Evolutionary conservation across 92 coral and sea anemone species (phyloP), one percentile per base, ranked within the genome.

Genomic region (Epizoanthus stellaris): DNA sequence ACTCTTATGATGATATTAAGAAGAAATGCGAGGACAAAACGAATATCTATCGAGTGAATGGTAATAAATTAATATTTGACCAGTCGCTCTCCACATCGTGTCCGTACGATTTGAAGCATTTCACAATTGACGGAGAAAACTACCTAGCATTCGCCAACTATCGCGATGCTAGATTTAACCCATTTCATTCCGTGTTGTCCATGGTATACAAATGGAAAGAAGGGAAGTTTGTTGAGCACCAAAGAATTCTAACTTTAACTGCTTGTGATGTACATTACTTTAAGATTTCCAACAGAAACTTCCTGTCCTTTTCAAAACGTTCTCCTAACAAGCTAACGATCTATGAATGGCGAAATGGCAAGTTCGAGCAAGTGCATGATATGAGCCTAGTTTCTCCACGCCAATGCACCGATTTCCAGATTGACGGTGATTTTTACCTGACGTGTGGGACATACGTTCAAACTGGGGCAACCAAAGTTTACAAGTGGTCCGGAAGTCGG

Each of bases 141-240:
- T 82, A 39, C 52, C 53, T 68, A 6, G 64, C 25, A 52, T 19
- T 82, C 73, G 86, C 86, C 17, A 82, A 82, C 67, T 82, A 25
- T 67, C 76, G 86, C 14, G 66, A 82, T 47, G 14, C 56, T 3
- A 68, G 67, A 16, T 49, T 52, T 23, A 77, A 68, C 12, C 66
- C 77, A 23, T 60, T 82, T n/a, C 45, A 57, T 70, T 82, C 86
- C 25, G 25, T 23, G 25, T 23, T 0, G 25, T 23, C 25, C 25
- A 42, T 82, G 3, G 62, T 82, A 9, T 82, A 82, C 36, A 82
- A 70, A 82, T 82, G 86, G 86, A 40, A 52, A 9, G 17, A 56
- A 8, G 77, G 77, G 21, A 52, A 17, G 6, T 54, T 82, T 5
- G 77, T 47, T 11, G 21, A 38, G 0, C 66, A 68, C 13, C 86